Evolutionary conservation across 2,888 invertebrate species (phyloP), one percentile per base, ranked within the genome.

Genomic region (Toxonevra muliebris): DNA sequence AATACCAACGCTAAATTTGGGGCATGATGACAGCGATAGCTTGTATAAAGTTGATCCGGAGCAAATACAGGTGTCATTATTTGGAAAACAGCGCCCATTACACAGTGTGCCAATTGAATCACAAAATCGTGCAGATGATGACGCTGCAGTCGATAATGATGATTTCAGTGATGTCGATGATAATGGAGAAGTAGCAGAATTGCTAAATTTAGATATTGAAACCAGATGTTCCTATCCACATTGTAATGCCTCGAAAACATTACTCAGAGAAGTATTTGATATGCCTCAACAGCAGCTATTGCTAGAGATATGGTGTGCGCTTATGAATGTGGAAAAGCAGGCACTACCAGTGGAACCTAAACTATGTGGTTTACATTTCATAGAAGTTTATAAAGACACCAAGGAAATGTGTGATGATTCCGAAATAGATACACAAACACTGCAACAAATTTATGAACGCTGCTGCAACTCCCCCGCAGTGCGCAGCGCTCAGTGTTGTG

Each of bases 1-100:
- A 20, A 73, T 82, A 61, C 81, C 81, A 1, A 82, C 81, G 0
- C 45, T 81, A 0, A 75, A 81, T 61, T 66, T 82, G 41, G 81
- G 81, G 0, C 83, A 82, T 17, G 76, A 79, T 9, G 77, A 80
- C 20, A 73, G 71, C 2, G 76, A 76, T 9, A 80, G 80, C 62
- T 66, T 82, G 8, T 80, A 74, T 59, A 71, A 77, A 50, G 78
- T 82, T 0, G 78, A 80, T 73, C 81, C 81, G 1, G 62, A 70
- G 20, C 45, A 69, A 43, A 65, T 67, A 43, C 63, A 61, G 20
- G 20, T 58, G 1, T 58, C 58, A 40, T 58, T 63, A 7, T 68
- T 68, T 43, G 62, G 62, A 15, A 66, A 62, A 55, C 41, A 50
- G 19, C 54, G 53, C 10, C 67, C 67, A 13, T 5, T 48, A 10